Evolutionary conservation across 1,140 invertebrate species (phyloP), one percentile per base, ranked within the genome.

Genomic region (Drosophila micromelanica): DNA sequence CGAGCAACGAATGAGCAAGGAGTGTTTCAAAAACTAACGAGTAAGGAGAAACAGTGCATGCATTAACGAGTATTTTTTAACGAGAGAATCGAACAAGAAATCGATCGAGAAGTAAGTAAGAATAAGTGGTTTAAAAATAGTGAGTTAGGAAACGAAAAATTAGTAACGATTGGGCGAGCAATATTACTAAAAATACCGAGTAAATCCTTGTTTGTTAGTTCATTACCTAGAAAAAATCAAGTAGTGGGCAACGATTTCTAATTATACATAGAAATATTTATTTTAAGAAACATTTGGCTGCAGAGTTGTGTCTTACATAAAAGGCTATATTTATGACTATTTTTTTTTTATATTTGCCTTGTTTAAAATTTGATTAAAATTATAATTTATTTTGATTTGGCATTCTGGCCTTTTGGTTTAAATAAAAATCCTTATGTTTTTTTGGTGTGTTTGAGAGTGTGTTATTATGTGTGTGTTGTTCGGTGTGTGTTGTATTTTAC

Each of bases 401-500:
- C 40, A 57, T 5, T 57, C 13, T 15, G 23, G 12, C 4, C 20
- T 23, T 49, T 54, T 13, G 3, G 20, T 23, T 23, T 23, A 23
- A 23, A 23, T 20, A 3, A 23, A 23, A 23, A 23, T 23, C 20
- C 5, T 40, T 63, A 17, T 46, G 56, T 2, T 42, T 56, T 56
- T 30, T 45, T 64, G 42, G 30, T 30, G 35, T 40, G 12, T 61
- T 43, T 45, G 15, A 38, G 15, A 38, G 55, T 6, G 32, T 46
- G 12, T 35, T n/a, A n/a, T 40, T 59, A 27, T 49, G 9, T 20
- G 35, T 42, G 48, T 12, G 23, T 49, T 43, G 2, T 61, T 40
- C 27, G 77, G 32, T 42, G 38, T 68, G 35, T 51, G 51, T 69
- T 78, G 62, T 70, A 61, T 72, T 78, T 72, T 55, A 71, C 38